These are phyloP conservation scores for Phymatocera aterrima DNA, from an alignment of 2,888 invertebrate species.

Conservation along the genomic window DNA sequence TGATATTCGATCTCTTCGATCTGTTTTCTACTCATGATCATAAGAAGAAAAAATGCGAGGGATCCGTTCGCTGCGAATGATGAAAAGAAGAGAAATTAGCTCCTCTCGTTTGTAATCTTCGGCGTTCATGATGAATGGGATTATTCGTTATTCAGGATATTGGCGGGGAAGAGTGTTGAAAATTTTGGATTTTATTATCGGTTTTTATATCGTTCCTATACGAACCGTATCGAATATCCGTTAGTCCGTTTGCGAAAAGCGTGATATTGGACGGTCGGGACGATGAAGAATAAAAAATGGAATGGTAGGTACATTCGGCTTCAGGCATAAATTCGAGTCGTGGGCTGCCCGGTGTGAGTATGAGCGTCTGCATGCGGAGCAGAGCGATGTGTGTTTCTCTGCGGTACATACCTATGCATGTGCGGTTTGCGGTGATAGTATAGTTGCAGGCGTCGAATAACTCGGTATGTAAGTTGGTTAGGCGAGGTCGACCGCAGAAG, in stretches of 20 bases:
- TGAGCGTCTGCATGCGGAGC: neutral
- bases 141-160: too few species aligned
- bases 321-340: neutral
- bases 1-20: neutral
- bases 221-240: neutral
- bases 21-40: neutral
- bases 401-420: neutral
- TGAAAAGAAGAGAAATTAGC: too few species aligned
- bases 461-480: slow-evolving; percentile 36
- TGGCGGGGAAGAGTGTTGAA: neutral
- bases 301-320: neutral
- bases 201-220: neutral
- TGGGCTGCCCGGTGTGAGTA: neutral
- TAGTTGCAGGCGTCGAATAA: slow-evolving; percentile 25
- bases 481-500: slow-evolving; percentile 40
- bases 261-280: neutral
- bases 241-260: too few species aligned
- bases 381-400: too few species aligned
- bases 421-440: slow-evolving; percentile 12
- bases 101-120: too few species aligned
- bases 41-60: too few species aligned
- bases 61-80: too few species aligned
- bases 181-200: neutral
- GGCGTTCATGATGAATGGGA: too few species aligned
- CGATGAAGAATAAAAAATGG: neutral